Evolutionary conservation across 2,797 vertebrate species (phyloP).

Genomic region (Chanos chanos): DNA sequence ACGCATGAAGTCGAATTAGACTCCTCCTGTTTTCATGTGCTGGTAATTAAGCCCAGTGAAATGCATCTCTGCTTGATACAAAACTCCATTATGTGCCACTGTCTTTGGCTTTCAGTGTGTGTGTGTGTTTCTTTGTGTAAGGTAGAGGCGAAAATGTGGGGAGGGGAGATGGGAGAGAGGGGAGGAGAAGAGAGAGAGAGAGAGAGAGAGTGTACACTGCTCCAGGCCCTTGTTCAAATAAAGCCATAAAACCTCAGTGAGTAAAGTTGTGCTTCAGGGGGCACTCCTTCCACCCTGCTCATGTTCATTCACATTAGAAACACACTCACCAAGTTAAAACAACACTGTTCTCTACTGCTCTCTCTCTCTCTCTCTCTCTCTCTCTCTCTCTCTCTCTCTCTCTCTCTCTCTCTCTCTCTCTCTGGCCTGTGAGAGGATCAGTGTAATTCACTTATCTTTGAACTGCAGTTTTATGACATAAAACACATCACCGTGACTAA

Average conservation of each 20-base stretch:
- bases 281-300: conserved; percentile 27
- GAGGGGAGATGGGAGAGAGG: not conserved
- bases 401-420: conserved; percentile 12
- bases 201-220: conserved; percentile 17
- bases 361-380: not conserved
- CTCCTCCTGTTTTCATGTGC: too few relatives aligned
- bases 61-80: too few relatives aligned
- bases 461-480: conserved; percentile 56
- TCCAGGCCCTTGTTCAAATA: conserved; percentile 36
- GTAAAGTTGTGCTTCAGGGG: conserved; percentile 21
- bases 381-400: conserved; percentile 1
- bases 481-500: conserved; percentile 46
- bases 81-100: too few relatives aligned
- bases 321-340: conserved; percentile 7
- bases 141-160: conserved; percentile 1
- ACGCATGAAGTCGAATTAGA: too few relatives aligned
- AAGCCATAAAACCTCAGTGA: conserved; percentile 34
- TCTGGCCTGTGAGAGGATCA: conserved; percentile 35
- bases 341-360: conserved; percentile 2
- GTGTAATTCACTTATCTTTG: conserved; percentile 59
- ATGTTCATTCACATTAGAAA: conserved; percentile 17
- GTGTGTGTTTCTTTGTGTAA: conserved; percentile 4
- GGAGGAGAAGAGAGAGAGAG: not conserved
- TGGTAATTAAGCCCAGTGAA: too few relatives aligned
- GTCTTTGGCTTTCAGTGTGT: conserved; percentile 15